Percentiles rank a stretch among this genome's conserved stretches.
phyloP scores from a whole-genome alignment of 2,888 invertebrate genomes.

The Dryomyza anilis region DNA sequence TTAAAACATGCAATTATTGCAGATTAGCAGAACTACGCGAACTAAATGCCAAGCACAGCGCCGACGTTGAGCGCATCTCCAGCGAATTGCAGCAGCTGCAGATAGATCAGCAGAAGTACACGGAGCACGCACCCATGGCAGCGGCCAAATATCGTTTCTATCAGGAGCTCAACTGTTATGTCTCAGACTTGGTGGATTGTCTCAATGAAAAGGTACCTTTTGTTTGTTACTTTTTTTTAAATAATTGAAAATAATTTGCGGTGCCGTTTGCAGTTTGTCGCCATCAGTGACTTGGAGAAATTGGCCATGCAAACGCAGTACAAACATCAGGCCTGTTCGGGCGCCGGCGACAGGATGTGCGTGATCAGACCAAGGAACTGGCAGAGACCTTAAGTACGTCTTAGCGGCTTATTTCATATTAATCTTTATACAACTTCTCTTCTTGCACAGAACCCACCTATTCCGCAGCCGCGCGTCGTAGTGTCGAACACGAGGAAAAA shows the following conservation, averaged over 20 bases:
- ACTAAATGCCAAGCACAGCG: slow-evolving; percentile 61
- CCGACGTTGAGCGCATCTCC: slow-evolving; percentile 60
- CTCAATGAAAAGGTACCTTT: slow-evolving; percentile 89
- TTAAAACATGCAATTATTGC: slow-evolving; percentile 10
- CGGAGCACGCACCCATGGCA: slow-evolving; percentile 64
- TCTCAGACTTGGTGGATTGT: slow-evolving; percentile 96
- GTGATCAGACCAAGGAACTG: slow-evolving; percentile 93
- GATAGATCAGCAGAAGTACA: slow-evolving; percentile 63
- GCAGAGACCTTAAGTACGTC: slow-evolving; percentile 70
- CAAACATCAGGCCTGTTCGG: slow-evolving; percentile 75
- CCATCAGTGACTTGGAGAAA: slow-evolving; percentile 79
- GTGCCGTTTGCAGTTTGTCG: slow-evolving; percentile 65
- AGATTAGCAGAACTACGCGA: slow-evolving; percentile 68
- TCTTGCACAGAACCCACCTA: slow-evolving; percentile 42
- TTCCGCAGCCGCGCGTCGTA: slow-evolving; percentile 57
- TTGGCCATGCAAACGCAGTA: slow-evolving; percentile 75
- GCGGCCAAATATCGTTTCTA: slow-evolving; percentile 89
- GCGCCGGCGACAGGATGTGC: slow-evolving; percentile 86
- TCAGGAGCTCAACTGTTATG: slow-evolving; percentile 93
- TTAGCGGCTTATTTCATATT: slow-evolving; percentile 1
- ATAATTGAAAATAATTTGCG: background rate
- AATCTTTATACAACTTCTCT: background rate
- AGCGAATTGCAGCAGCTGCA: slow-evolving; percentile 59
- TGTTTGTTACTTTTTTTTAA: background rate
- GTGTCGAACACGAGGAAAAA: slow-evolving; percentile 70